Percentiles rank a stretch among this genome's conserved stretches.
Conservation (phyloP, 1,140 invertebrate species). For the Drosophila miranda region DNA sequence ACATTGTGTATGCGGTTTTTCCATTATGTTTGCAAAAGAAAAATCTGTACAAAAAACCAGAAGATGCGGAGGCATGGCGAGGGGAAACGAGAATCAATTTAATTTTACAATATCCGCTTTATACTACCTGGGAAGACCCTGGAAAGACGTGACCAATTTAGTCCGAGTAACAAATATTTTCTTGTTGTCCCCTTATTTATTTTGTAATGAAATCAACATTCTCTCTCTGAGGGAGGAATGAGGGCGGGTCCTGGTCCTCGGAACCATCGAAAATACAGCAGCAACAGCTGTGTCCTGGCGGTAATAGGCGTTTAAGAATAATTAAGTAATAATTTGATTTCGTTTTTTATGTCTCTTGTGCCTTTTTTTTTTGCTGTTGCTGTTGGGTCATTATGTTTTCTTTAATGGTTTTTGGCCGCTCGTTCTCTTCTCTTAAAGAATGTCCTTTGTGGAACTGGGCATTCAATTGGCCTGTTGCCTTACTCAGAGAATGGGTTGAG, state of each 20-base stretch:
- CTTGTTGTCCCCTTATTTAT: conserved; percentile 52
- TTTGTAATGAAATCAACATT: conserved; percentile 63
- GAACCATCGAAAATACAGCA: neutral
- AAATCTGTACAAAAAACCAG: conserved; percentile 18
- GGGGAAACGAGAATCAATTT: conserved; percentile 63
- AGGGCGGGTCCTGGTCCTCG: neutral
- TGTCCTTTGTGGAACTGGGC: too few relatives aligned
- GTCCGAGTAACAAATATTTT: conserved; percentile 71
- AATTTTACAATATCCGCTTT: conserved; percentile 80
- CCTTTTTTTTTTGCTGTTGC: neutral
- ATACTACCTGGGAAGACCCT: conserved; percentile 46
- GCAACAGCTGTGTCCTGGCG: conserved; percentile 38
- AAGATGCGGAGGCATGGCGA: conserved; percentile 6
- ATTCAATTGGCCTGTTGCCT: too few relatives aligned
- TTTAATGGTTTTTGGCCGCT: conserved; percentile 1
- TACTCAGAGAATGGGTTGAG: too few relatives aligned
- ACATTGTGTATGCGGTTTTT: conserved; percentile 51
- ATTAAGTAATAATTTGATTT: conserved; percentile 77
- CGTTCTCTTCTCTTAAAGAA: neutral
- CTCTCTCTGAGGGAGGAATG: neutral
- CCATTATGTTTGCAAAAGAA: conserved; percentile 61
- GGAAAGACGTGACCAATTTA: conserved; percentile 77
- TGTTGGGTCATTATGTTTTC: neutral
- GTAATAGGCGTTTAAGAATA: conserved; percentile 63
- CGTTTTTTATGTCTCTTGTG: conserved; percentile 29